phyloP scores from a whole-genome alignment of 2,797 vertebrate species.

The Pseudochirops corinnae region DNA sequence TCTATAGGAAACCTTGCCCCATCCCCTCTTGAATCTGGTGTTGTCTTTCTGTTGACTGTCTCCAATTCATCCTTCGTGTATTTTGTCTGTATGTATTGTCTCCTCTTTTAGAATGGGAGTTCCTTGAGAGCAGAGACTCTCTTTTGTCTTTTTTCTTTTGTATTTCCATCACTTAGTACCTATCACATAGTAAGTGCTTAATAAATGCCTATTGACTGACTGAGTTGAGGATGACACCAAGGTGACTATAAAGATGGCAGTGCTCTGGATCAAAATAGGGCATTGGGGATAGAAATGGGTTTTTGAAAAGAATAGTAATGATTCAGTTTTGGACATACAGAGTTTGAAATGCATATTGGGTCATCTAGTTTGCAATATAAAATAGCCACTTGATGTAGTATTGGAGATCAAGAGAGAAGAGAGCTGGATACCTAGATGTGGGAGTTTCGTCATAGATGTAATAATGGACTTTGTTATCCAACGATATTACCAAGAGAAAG shows the following conservation, averaged over 20 bases:
- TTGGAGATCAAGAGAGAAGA: too few relatives aligned
- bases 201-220: not conserved
- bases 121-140: not conserved
- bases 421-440: too few relatives aligned
- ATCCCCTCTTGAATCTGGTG: not conserved
- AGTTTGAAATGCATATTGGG: not conserved
- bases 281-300: not conserved
- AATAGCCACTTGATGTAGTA: too few relatives aligned
- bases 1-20: not conserved
- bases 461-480: too few relatives aligned
- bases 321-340: not conserved
- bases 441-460: too few relatives aligned
- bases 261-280: not conserved
- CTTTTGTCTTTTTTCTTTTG: not conserved
- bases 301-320: not conserved
- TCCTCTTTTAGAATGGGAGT: not conserved
- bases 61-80: not conserved
- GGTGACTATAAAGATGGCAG: not conserved
- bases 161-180: not conserved
- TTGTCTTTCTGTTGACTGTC: not conserved
- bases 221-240: not conserved
- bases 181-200: not conserved
- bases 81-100: not conserved
- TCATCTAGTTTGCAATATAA: not conserved
- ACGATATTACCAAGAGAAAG: too few relatives aligned